Conservation (phyloP, 2,888 invertebrate species). For the Pelosia muscerda region DNA sequence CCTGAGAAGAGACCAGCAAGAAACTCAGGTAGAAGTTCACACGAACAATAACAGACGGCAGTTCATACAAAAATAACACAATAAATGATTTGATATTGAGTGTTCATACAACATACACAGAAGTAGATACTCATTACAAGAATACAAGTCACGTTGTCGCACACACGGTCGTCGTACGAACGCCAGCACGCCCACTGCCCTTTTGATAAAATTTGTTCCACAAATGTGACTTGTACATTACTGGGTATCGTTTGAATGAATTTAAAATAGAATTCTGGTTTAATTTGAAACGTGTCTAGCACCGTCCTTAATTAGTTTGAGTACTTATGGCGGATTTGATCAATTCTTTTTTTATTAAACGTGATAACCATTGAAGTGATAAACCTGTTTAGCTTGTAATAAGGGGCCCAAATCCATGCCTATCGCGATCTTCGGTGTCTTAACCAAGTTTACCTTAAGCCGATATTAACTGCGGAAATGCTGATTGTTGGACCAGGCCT, state of each 20-base stretch:
- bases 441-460: no score
- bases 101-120: neutral
- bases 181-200: constrained; percentile 1
- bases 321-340: no score
- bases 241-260: neutral
- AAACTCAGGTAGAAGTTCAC: no score
- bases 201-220: neutral
- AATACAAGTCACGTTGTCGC: neutral
- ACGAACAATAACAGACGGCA: constrained; percentile 1
- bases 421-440: no score
- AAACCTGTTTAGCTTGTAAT: neutral
- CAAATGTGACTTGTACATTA: neutral
- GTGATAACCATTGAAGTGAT: no score
- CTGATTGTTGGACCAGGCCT: no score
- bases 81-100: neutral
- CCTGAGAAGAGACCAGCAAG: no score
- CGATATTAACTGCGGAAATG: no score
- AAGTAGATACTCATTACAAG: neutral
- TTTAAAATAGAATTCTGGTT: neutral
- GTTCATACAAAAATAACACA: constrained; percentile 1
- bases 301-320: neutral
- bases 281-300: neutral
- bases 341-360: no score
- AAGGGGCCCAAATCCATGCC: no score
- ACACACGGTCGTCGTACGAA: neutral